phyloP scores from a whole-genome alignment of 2,113 vertebrate genomes.

The Chaetorhynchus papuensis region DNA sequence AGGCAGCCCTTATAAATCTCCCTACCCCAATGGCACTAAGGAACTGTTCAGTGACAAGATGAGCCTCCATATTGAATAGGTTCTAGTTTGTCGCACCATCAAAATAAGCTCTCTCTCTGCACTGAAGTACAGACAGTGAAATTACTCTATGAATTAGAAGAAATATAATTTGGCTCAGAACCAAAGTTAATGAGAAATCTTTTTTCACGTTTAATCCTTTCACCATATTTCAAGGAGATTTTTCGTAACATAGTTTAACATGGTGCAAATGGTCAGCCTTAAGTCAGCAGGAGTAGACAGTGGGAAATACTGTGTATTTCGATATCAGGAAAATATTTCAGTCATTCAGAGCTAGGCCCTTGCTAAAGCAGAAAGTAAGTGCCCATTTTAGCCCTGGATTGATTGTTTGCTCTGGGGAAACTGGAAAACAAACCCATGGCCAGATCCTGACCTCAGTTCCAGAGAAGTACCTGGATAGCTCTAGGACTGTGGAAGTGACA shows the following conservation, averaged over 20 bases:
- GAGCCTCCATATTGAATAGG: fast-evolving
- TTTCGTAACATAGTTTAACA: not conserved
- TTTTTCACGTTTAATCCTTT: not conserved
- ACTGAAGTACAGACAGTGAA: not conserved
- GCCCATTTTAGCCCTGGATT: not conserved
- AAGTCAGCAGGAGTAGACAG: not conserved
- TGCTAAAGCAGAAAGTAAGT: not conserved
- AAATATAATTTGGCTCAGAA: not conserved
- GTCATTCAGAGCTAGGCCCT: not conserved
- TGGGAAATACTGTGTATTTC: not conserved
- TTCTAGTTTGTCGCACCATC: not conserved
- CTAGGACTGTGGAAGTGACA: not conserved
- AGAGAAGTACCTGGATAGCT: not conserved
- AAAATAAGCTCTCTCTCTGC: not conserved
- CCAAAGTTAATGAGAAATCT: not conserved
- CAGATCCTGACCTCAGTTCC: not conserved
- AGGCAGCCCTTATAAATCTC: not conserved
- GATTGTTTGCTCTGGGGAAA: not conserved
- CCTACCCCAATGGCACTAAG: not conserved
- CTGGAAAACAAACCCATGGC: not conserved
- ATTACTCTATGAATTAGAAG: not conserved
- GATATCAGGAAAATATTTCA: not conserved
- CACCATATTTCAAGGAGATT: not conserved
- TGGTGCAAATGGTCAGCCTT: not conserved
- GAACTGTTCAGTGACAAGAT: not conserved